Conservation (phyloP, 2,888 invertebrate genomes). For the Drosophila kuntzei region DNA sequence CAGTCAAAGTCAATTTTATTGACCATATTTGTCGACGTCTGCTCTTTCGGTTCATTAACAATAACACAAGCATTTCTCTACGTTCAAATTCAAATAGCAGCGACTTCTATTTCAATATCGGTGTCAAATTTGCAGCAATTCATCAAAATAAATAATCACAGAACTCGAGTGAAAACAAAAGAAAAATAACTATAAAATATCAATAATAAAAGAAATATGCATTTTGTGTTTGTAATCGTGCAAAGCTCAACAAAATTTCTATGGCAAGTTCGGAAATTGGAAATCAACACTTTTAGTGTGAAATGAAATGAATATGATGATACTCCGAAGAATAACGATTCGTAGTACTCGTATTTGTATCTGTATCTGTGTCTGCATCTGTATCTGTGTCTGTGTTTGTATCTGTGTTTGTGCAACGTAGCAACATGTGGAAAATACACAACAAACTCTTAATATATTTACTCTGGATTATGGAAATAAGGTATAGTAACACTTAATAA, state of each 20-base stretch:
- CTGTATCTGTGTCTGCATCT: constrained; percentile 31
- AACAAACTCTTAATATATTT: constrained; percentile 85
- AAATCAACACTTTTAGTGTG: constrained; percentile 58
- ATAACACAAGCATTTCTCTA: constrained; percentile 31
- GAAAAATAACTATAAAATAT: constrained; percentile 15
- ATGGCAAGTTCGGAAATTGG: constrained; percentile 50
- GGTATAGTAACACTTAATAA: constrained; percentile 73
- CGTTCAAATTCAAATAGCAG: not conserved
- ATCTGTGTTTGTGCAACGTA: constrained; percentile 53
- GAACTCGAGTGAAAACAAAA: constrained; percentile 12
- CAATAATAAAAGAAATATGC: constrained; percentile 19
- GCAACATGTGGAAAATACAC: constrained; percentile 84
- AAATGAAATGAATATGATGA: constrained; percentile 72
- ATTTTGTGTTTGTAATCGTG: constrained; percentile 57
- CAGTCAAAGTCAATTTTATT: constrained; percentile 13
- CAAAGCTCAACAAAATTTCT: constrained; percentile 61
- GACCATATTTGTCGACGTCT: constrained; percentile 54
- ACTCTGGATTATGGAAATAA: constrained; percentile 86
- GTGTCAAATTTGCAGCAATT: constrained; percentile 50
- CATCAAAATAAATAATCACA: constrained; percentile 16
- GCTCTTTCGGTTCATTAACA: constrained; percentile 61
- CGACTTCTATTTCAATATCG: constrained; percentile 11
- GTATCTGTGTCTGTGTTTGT: constrained; percentile 36
- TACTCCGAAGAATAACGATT: constrained; percentile 28
- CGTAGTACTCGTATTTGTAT: constrained; percentile 24